Evolutionary conservation across 1,140 invertebrate genomes (phyloP).

Genomic region (Drosophila kepulauana): DNA sequence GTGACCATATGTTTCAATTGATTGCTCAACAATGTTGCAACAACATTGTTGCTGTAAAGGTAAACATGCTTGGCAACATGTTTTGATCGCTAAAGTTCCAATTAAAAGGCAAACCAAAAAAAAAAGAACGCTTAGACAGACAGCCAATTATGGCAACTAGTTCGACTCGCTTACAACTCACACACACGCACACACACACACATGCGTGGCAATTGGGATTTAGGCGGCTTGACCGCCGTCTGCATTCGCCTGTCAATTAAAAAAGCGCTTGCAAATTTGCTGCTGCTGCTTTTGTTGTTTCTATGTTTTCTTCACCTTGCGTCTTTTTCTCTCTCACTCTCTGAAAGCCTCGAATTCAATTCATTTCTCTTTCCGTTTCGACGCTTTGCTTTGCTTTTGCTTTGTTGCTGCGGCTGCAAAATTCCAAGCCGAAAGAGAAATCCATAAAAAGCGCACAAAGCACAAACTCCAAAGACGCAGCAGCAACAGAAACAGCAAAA

Average conservation of each 20-base stretch:
- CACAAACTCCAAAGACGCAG: conserved; percentile 45
- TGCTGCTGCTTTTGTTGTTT: conserved; percentile 15
- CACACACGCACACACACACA: conserved; percentile 25
- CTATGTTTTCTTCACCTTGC: not conserved
- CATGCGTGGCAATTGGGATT: conserved; percentile 42
- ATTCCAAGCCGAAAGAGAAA: conserved; percentile 63
- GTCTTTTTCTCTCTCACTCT: conserved; percentile 1
- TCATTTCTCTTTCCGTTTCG: conserved; percentile 54
- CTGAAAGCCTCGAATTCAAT: conserved; percentile 31
- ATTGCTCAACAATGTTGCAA: not conserved
- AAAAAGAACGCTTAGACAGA: conserved; percentile 19
- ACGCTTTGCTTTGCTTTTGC: conserved; percentile 9
- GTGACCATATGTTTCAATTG: conserved; percentile 4
- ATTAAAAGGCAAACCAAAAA: conserved; percentile 29
- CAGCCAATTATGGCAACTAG: conserved; percentile 47
- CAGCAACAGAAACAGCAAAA: conserved; percentile 25
- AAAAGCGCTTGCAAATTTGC: conserved; percentile 31
- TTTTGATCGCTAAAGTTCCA: conserved; percentile 32
- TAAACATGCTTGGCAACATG: conserved; percentile 26
- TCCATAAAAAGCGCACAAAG: conserved; percentile 42
- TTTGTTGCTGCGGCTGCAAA: conserved; percentile 38
- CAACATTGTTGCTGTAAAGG: conserved; percentile 7
- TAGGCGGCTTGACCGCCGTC: conserved; percentile 35
- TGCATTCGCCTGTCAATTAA: conserved; percentile 52
- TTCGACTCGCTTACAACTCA: conserved; percentile 31